Evolutionary conservation across 2,888 invertebrate genomes (phyloP), one percentile per base, ranked within the genome.

Genomic region (Dascillus cervinus): DNA sequence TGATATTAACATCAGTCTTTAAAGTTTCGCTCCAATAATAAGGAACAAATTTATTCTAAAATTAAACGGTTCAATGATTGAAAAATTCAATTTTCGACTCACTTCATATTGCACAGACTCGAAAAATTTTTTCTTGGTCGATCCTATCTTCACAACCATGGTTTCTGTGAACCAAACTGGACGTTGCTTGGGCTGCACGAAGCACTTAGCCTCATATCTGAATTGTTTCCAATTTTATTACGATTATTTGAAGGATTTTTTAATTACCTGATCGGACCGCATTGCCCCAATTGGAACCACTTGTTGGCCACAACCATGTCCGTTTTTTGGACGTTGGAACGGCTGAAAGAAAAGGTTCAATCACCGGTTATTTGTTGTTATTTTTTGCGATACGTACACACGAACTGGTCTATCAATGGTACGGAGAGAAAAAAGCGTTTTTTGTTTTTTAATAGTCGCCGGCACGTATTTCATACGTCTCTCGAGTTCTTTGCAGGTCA

Each of bases 121-220:
- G 36, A 46, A 47, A 36, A 46, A 50, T 23, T 48, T 44, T 29
- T 48, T 47, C 24, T 52, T 52, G 10, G 45, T 49, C 2, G 53
- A 53, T 26, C 52, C 53, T 24, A 53, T 34, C 22, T 46, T 48
- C 13, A 53, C 20, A 19, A 56, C 44, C 13, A 62, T 32, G 5
- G 58, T 59, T 41, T 62, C 60, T n/a, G 57, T 53, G 37, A 59
- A 62, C 52, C 56, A 58, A 13, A 54, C 52, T n/a, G 62, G 61
- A 19, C 53, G 36, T 13, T 50, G 47, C 29, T 48, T 53, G 28
- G 53, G 55, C 46, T 57, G 49, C 21, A 62, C 51, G 32, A 53
- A 58, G 41, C 62, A 62, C n/a, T 43, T 57, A 15, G 56, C 54
- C 10, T 49, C 50, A 34, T 55, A 60, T 39, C 62, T 62, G 31